Conservation (phyloP, 1,140 invertebrate species). For the Drosophila kurseongensis region DNA sequence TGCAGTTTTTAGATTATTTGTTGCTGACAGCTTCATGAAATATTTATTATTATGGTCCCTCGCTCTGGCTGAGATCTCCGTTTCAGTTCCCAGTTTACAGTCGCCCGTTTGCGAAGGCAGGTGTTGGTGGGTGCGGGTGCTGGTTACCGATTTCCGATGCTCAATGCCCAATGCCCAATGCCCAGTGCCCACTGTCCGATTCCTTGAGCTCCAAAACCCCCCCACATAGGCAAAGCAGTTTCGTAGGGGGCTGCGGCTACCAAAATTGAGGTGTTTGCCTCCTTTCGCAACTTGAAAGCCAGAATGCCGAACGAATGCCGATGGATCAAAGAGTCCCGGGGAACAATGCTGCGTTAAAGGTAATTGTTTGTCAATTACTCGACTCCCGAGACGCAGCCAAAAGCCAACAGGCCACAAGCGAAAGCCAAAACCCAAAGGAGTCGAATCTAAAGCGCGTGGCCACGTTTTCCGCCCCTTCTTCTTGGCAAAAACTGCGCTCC, state of each 20-base stretch:
- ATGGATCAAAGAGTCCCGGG: slow-evolving; percentile 70
- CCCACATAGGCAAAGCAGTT: slow-evolving; percentile 72
- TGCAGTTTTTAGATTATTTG: slow-evolving; percentile 81
- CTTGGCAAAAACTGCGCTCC: slow-evolving; percentile 10
- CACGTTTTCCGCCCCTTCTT: slow-evolving; percentile 10
- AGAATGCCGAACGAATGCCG: slow-evolving; percentile 65
- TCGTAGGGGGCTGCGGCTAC: slow-evolving; percentile 38
- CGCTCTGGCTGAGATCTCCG: slow-evolving; percentile 30
- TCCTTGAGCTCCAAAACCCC: slow-evolving; percentile 9
- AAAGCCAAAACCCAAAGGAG: slow-evolving; percentile 7
- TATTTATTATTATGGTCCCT: slow-evolving; percentile 79
- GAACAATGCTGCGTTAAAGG: slow-evolving; percentile 82
- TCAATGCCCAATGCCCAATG: slow-evolving; percentile 2
- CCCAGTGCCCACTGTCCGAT: background rate
- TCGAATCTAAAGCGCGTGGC: slow-evolving; percentile 61
- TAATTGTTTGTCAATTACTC: slow-evolving; percentile 83
- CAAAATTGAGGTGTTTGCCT: slow-evolving; percentile 79
- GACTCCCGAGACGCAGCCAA: slow-evolving; percentile 65
- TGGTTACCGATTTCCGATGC: slow-evolving; percentile 43
- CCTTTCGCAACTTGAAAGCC: slow-evolving; percentile 70
- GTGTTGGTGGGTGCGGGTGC: slow-evolving; percentile 54
- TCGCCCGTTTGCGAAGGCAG: slow-evolving; percentile 21
- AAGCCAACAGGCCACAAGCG: slow-evolving; percentile 1
- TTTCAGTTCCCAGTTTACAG: slow-evolving; percentile 1
- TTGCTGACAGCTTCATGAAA: slow-evolving; percentile 83